Percentiles rank a stretch among this genome's conserved stretches.
phyloP scores from a whole-genome alignment of 2,888 invertebrate species.

The Barypeithes pellucidus region DNA sequence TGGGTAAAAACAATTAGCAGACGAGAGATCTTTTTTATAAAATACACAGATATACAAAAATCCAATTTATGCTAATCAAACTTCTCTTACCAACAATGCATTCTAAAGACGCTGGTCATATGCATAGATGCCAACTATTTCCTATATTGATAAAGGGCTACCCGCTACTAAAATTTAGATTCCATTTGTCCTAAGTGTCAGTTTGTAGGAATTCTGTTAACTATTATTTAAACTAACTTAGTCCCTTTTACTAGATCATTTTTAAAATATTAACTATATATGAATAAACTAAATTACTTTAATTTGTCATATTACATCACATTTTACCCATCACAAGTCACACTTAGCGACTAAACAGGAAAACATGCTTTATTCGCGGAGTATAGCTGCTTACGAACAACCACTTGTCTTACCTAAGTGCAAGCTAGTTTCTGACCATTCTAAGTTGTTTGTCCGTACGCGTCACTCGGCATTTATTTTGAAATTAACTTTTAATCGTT shows the following conservation, averaged over 20 bases:
- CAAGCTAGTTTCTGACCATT: too few species aligned
- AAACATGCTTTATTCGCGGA: too few species aligned
- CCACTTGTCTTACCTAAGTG: too few species aligned
- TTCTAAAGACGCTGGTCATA: conserved; percentile 50
- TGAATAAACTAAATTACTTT: too few species aligned
- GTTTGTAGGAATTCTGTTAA: background rate
- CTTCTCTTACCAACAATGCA: conserved; percentile 43
- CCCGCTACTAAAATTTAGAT: conserved; percentile 31
- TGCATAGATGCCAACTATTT: conserved; percentile 19
- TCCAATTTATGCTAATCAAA: conserved; percentile 47
- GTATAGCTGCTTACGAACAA: too few species aligned
- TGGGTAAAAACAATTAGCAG: conserved; percentile 24
- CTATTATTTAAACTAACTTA: background rate
- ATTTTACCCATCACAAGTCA: too few species aligned
- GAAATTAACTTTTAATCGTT: too few species aligned
- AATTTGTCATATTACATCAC: too few species aligned
- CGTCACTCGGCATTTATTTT: too few species aligned
- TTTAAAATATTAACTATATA: conserved; percentile 6
- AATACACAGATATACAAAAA: conserved; percentile 49
- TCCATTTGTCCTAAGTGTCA: conserved; percentile 29
- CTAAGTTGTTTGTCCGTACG: too few species aligned
- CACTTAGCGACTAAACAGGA: too few species aligned
- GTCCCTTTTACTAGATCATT: background rate
- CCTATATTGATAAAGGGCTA: conserved; percentile 34
- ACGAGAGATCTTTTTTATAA: conserved; percentile 26